Evolutionary conservation across 2,888 invertebrate species (phyloP).

Genomic region (Stegophylla sp.): DNA sequence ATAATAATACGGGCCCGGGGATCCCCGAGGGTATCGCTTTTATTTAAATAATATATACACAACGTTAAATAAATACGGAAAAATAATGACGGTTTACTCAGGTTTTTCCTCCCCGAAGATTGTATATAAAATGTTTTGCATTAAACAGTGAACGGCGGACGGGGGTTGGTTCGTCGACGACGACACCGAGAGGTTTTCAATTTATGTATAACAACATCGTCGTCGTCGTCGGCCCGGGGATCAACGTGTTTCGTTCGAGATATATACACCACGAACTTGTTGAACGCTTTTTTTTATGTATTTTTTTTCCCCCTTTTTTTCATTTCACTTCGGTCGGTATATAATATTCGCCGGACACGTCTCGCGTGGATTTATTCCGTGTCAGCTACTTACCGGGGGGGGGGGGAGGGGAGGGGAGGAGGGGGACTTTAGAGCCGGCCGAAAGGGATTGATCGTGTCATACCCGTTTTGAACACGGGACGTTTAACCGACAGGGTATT

Average conservation of each 20-base stretch:
- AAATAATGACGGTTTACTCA: background rate
- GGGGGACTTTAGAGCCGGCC: background rate
- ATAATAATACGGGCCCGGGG: no score
- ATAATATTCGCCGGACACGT: background rate
- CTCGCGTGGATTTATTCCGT: constrained; percentile 38
- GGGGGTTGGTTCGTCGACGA: no score
- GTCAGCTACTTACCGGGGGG: no score
- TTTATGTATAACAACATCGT: background rate
- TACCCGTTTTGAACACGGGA: constrained; percentile 40
- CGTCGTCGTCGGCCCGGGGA: background rate
- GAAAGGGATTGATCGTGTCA: constrained; percentile 30
- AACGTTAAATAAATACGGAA: no score
- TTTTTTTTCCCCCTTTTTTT: no score
- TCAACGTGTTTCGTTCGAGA: constrained; percentile 3
- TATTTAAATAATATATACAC: no score
- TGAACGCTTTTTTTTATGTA: constrained; percentile 30
- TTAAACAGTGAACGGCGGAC: background rate
- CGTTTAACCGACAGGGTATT: constrained; percentile 10
- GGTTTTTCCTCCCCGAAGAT: background rate
- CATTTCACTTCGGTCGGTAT: no score
- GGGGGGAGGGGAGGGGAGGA: no score
- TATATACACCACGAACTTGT: constrained; percentile 28
- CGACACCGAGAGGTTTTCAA: background rate
- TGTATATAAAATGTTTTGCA: background rate
- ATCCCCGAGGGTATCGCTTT: no score